Evolutionary conservation across 2,888 invertebrate genomes (phyloP), one percentile per base, ranked within the genome.

Genomic region (Drosophila histrio): DNA sequence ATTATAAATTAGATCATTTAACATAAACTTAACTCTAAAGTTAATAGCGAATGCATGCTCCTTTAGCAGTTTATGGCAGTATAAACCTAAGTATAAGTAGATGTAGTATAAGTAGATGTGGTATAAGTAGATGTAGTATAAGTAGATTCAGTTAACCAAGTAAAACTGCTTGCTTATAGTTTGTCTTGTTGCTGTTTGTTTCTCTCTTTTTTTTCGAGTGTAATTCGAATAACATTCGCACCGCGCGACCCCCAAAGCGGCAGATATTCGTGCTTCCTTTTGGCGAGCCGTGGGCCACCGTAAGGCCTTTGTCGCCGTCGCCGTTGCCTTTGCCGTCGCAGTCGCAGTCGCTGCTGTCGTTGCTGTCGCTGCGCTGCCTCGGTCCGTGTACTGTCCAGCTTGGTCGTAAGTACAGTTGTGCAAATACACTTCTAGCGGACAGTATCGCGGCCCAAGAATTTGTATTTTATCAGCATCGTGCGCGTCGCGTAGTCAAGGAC

Each of bases 401-500:
- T 63, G 69, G 79, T n/a, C 71, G 69, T 78, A 79, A 79, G 89
- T 89, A 89, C 89, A 89, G 89, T 90, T 89, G 89, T 78, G 87
- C 77, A 79, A 74, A 73, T 73, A 82, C 66, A 76, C 72, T 78
- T 72, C 65, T 89, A 86, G 87, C 77, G 89, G 88, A 80, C 89
- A 77, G 75, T 85, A 75, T 82, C 89, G 87, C 87, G 85, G 82
- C 79, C 78, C 61, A 88, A 86, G 80, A 89, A 88, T 79, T 89
- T 86, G 66, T 78, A 82, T 87, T 79, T 87, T 85, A 81, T 82
- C 79, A 87, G 89, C 89, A 80, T 84, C 83, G 76, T 81, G 85
- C 81, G 87, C 90, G 88, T 77, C 78, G 85, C 85, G 87, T 85
- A 87, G 88, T 87, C 85, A 89, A 87, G 82, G 87, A 84, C 89